These are phyloP conservation scores for Drosophila kambysellisi DNA, from an alignment of 2,888 invertebrate genomes.

Conservation along the genomic window DNA sequence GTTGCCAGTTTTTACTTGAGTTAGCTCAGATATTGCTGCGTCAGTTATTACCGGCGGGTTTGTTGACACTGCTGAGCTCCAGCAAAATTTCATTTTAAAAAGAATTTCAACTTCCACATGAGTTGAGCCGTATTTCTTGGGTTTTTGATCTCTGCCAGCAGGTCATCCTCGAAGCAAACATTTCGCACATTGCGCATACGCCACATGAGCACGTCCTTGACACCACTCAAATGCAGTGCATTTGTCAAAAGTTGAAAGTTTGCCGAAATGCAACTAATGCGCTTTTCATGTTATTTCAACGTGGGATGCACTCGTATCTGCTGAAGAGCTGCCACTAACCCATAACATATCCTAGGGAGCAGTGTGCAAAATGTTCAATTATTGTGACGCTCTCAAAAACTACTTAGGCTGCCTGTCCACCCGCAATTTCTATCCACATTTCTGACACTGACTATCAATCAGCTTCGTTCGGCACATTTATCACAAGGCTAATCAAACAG, in stretches of 20 bases:
- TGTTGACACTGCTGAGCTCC: conserved; percentile 39
- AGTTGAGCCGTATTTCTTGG: conserved; percentile 19
- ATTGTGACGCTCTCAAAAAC: background rate
- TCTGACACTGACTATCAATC: conserved; percentile 62
- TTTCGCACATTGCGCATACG: conserved; percentile 22
- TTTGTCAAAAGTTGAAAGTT: conserved; percentile 34
- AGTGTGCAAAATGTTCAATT: conserved; percentile 14
- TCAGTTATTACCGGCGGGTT: conserved; percentile 29
- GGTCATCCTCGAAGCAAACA: conserved; percentile 14
- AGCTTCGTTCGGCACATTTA: conserved; percentile 47
- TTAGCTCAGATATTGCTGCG: conserved; percentile 43
- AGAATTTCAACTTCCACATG: conserved; percentile 47
- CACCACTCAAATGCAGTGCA: conserved; percentile 16
- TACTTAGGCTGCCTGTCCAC: background rate
- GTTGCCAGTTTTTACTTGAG: conserved; percentile 70
- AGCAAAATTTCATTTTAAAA: conserved; percentile 41
- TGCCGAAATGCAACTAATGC: conserved; percentile 38
- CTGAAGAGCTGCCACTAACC: background rate
- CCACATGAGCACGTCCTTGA: conserved; percentile 13
- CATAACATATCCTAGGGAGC: background rate
- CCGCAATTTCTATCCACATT: background rate
- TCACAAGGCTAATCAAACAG: conserved; percentile 58
- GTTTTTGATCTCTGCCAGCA: conserved; percentile 15
- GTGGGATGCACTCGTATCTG: conserved; percentile 2
- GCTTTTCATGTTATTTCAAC: conserved; percentile 36